Base-by-base conservation (phyloP, 2,888 invertebrate genomes). In the Cephus pulcher region DNA sequence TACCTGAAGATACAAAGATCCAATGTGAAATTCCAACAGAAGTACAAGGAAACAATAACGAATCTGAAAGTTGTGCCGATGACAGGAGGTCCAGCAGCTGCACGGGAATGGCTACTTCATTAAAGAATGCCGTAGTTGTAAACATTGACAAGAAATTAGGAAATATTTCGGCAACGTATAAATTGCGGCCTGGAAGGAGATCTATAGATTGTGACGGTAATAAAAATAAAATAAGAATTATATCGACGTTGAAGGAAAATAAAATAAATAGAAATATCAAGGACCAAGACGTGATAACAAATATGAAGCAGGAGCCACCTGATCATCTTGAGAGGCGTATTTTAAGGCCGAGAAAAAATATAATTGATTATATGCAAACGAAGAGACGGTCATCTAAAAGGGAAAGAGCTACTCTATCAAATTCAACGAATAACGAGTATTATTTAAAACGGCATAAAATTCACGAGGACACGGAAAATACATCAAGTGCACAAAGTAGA, bases 131-230 rank as follows among this genome's bases (percentile, higher is more conserved):
- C 23, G 56, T 23, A 56, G 9, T 23, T 56, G 23, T 34, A 34
- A 71, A 34, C 0, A 71, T 34, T 23, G 71, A 32, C 71, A 56
- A 15, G 23, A 56, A 56, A 23, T 56, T 56, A 23, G 9, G 23
- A 56, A 34, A 71, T 32, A 30, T 71, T 71, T 33, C 71, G 4
- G 71, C 12, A 33, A 15, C 34, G 9, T 71, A 33, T 71, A 86
- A 81, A 56, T 80, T 90, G 69, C 84, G 90, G 75, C 89, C 90
- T 11, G 83, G 90, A 56, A 89, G 84, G 33, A 76, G 76, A 69
- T 84, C 84, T 1, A 80, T 88, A 0, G 81, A 86, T 76, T 86
- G 88, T 56, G 77, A 79, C 15, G 82, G 78, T 1, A 78, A 34
- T 11, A 87, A 81, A 34, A 86, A 80, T 69, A 82, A 82, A 73